These are phyloP conservation scores for Pyrrhosoma nymphula DNA, from an alignment of 2,888 invertebrate genomes.

Conservation along the genomic window DNA sequence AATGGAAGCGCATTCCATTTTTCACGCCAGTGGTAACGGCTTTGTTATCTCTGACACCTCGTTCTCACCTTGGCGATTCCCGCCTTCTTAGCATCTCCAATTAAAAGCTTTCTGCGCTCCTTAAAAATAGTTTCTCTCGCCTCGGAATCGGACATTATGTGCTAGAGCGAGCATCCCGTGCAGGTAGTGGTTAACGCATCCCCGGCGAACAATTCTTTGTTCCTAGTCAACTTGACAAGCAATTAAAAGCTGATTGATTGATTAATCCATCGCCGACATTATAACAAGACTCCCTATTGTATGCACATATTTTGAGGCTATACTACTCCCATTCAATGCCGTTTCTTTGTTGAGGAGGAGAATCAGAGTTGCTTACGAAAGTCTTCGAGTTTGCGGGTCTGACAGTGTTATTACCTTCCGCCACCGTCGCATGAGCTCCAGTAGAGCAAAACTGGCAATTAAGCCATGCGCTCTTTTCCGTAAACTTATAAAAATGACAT, in stretches of 20 bases:
- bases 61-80: conserved; percentile 8
- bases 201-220: conserved; percentile 22
- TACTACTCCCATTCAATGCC: background rate
- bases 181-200: background rate
- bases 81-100: conserved; percentile 16
- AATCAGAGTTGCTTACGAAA: background rate
- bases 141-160: conserved; percentile 11
- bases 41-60: conserved; percentile 39
- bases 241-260: conserved; percentile 44
- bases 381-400: background rate
- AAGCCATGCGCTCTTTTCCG: background rate
- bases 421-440: background rate
- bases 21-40: background rate
- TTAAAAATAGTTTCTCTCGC: conserved; percentile 24
- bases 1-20: background rate
- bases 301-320: background rate
- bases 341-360: background rate
- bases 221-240: conserved; percentile 28
- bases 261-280: background rate
- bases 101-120: conserved; percentile 18
- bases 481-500: too few relatives aligned
- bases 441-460: background rate
- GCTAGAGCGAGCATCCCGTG: background rate
- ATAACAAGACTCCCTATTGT: conserved; percentile 3
- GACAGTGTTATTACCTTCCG: background rate